Percentiles rank a stretch among this genome's conserved stretches.
These are phyloP conservation scores for Neomorphus geoffroyi DNA, from an alignment of 2,797 vertebrate species.

Conservation along the genomic window DNA sequence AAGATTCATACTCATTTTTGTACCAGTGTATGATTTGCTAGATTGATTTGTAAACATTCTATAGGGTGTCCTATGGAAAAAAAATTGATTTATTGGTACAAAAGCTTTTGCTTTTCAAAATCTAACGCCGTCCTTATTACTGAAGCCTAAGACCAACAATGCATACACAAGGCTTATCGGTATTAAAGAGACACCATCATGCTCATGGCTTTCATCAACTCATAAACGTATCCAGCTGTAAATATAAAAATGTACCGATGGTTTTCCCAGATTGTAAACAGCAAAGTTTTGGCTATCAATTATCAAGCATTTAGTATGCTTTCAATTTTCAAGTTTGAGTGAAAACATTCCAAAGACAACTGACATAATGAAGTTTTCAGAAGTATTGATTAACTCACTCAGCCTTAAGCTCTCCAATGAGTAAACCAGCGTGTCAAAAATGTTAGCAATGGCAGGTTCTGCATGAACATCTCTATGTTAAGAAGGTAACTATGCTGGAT, in stretches of 20 bases:
- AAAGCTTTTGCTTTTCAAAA: neutral
- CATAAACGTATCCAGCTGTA: neutral
- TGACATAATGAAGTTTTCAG: neutral
- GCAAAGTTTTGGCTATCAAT: neutral
- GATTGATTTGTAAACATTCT: neutral
- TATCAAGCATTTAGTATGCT: neutral
- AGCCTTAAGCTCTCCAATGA: neutral
- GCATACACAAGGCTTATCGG: neutral
- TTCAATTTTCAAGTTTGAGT: neutral
- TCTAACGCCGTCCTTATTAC: neutral
- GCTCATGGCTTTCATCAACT: neutral
- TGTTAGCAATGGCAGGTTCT: neutral
- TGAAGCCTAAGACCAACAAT: neutral
- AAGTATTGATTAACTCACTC: neutral
- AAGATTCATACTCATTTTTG: neutral
- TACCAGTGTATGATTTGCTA: rapidly evolving
- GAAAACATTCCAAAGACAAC: neutral
- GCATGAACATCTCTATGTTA: neutral
- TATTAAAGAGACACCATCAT: neutral
- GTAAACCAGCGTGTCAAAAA: neutral
- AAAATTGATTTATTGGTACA: neutral
- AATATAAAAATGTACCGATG: neutral
- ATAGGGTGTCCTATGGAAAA: neutral
- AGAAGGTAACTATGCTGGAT: neutral
- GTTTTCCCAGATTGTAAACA: neutral